phyloP scores from a whole-genome alignment of 2,888 invertebrate genomes.

The Napeogenes sylphis region DNA sequence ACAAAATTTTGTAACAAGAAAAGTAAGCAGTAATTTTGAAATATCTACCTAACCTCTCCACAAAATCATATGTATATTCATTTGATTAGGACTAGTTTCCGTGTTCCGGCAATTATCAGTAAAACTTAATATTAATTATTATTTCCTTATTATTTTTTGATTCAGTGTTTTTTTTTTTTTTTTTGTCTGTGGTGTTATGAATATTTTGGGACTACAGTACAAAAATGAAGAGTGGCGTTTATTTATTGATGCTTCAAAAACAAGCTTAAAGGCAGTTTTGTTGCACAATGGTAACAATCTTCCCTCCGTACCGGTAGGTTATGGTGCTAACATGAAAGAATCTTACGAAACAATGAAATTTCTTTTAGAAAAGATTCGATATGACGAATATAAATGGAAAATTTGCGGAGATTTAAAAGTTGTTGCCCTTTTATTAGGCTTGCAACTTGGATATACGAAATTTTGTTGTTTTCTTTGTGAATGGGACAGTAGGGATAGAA shows the following conservation, averaged over 20 bases:
- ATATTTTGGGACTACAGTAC: too few species aligned
- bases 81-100: too few species aligned
- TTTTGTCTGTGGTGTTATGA: too few species aligned
- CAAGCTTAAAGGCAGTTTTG: conserved; percentile 24
- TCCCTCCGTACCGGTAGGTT: conserved; percentile 18
- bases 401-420: conserved; percentile 7
- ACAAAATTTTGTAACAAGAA: too few species aligned
- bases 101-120: too few species aligned
- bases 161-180: too few species aligned
- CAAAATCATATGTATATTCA: too few species aligned
- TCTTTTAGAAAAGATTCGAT: conserved; percentile 17
- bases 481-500: conserved; percentile 13
- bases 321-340: conserved; percentile 18
- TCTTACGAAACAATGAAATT: conserved; percentile 20
- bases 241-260: conserved; percentile 15
- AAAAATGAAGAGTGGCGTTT: conserved; percentile 1
- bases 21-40: too few species aligned
- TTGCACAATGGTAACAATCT: conserved; percentile 19
- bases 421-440: conserved; percentile 7
- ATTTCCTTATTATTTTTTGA: too few species aligned
- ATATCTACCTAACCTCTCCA: too few species aligned
- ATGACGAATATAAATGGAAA: conserved; percentile 6
- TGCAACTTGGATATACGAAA: conserved; percentile 15
- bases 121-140: too few species aligned
- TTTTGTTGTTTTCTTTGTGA: conserved; percentile 16